Percentiles rank a stretch among this genome's conserved stretches.
These are phyloP conservation scores for Picus viridis DNA, from an alignment of 2,797 vertebrate genomes.

Conservation along the genomic window DNA sequence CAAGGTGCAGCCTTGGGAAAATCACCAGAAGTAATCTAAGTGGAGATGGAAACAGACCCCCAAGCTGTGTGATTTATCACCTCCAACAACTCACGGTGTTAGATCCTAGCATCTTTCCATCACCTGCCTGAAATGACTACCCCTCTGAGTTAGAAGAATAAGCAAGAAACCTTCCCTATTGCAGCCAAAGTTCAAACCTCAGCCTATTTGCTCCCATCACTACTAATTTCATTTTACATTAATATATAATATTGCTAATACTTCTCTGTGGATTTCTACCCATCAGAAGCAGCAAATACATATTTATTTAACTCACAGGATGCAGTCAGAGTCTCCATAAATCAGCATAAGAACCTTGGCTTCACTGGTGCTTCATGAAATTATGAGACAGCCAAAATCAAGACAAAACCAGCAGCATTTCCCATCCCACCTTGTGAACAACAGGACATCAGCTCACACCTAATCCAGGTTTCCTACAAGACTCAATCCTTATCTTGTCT, in stretches of 20 bases:
- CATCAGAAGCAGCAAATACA: conserved; percentile 17
- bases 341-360: background rate
- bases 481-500: background rate
- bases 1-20: background rate
- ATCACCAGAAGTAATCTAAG: background rate
- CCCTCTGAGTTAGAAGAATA: background rate
- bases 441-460: background rate
- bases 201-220: conserved; percentile 26
- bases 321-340: background rate
- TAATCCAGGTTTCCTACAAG: background rate
- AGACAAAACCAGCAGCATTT: background rate
- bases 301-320: background rate
- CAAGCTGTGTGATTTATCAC: background rate
- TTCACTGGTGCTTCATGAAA: background rate
- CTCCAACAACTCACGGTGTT: background rate
- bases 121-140: background rate
- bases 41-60: background rate
- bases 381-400: background rate
- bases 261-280: conserved; percentile 55
- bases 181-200: conserved; percentile 32
- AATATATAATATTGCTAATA: conserved; percentile 57
- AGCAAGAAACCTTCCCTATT: background rate
- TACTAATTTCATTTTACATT: conserved; percentile 49
- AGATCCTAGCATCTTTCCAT: background rate
- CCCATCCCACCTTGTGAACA: rapidly evolving